Evolutionary conservation across 2,888 invertebrate species (phyloP).

Genomic region (Schrankia costaestrigalis): DNA sequence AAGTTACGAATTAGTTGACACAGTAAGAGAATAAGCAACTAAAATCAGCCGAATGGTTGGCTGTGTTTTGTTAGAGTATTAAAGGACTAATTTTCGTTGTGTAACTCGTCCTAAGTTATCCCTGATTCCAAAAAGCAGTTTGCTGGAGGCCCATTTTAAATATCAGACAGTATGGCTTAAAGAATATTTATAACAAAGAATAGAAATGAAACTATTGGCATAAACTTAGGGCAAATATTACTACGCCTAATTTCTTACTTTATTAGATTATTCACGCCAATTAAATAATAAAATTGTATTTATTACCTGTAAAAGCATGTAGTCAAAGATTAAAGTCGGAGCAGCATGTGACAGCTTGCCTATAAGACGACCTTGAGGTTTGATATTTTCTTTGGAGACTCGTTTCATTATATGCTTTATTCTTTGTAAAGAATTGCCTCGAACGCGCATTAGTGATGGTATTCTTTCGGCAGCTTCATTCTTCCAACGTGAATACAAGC

Average conservation of each 20-base stretch:
- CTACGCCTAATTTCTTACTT: too few species aligned
- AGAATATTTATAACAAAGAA: too few species aligned
- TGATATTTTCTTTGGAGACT: conserved; percentile 98
- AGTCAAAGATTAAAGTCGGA: conserved; percentile 97
- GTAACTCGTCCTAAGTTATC: too few species aligned
- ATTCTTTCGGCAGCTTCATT: conserved; percentile 88
- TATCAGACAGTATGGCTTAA: too few species aligned
- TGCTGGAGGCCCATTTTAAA: too few species aligned
- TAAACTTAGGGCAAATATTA: too few species aligned
- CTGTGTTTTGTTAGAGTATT: too few species aligned
- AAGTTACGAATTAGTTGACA: neutral
- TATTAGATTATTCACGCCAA: too few species aligned
- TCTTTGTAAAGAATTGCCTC: conserved; percentile 93
- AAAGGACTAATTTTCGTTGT: too few species aligned
- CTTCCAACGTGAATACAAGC: conserved; percentile 98
- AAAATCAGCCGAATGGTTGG: neutral
- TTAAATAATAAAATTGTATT: neutral
- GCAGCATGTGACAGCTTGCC: conserved; percentile 98
- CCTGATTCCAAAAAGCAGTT: too few species aligned
- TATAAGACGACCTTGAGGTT: conserved; percentile 96
- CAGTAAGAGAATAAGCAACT: neutral
- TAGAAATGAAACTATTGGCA: too few species aligned
- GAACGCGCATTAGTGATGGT: conserved; percentile 90
- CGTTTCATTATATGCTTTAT: conserved; percentile 98
- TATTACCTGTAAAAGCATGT: conserved; percentile 84